A percentile compares a stretch with the other conserved stretches of the same genome.
These are phyloP conservation scores for Parascotia fuliginaria DNA, from an alignment of 2,888 invertebrate species.

Conservation along the genomic window DNA sequence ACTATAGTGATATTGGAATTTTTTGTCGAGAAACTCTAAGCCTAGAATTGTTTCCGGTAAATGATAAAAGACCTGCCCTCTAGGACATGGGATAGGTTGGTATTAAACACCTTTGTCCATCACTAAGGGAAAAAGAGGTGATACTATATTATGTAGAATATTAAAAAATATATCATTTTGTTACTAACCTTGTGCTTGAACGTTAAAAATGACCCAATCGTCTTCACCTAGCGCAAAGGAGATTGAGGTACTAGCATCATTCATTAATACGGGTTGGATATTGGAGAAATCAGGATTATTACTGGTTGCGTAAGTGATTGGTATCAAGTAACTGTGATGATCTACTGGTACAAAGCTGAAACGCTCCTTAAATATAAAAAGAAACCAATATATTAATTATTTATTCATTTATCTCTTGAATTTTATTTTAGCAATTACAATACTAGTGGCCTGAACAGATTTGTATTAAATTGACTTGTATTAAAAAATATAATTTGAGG, in stretches of 20 bases:
- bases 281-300: slow-evolving; percentile 59
- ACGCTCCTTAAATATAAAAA: slow-evolving; percentile 27
- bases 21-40: too few relatives aligned
- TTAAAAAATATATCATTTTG: background rate
- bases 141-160: background rate
- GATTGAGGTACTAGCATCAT: slow-evolving; percentile 46
- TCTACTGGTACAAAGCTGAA: slow-evolving; percentile 22
- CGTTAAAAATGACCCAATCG: slow-evolving; percentile 71
- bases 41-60: too few relatives aligned
- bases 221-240: slow-evolving; percentile 58
- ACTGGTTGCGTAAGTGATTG: slow-evolving; percentile 80
- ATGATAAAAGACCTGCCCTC: too few relatives aligned
- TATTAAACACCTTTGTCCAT: too few relatives aligned
- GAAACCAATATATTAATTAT: too few relatives aligned
- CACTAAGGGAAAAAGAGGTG: background rate
- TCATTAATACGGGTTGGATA: slow-evolving; percentile 55
- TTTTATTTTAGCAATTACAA: too few relatives aligned
- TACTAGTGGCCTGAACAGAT: too few relatives aligned
- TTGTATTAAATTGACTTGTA: too few relatives aligned
- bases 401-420: background rate
- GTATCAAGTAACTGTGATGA: slow-evolving; percentile 57
- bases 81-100: too few relatives aligned
- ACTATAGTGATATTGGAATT: too few relatives aligned
- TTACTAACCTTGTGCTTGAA: slow-evolving; percentile 73
- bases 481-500: too few relatives aligned